These are phyloP conservation scores for Oryzias javanicus DNA, from an alignment of 2,113 vertebrate genomes.

Conservation along the genomic window DNA sequence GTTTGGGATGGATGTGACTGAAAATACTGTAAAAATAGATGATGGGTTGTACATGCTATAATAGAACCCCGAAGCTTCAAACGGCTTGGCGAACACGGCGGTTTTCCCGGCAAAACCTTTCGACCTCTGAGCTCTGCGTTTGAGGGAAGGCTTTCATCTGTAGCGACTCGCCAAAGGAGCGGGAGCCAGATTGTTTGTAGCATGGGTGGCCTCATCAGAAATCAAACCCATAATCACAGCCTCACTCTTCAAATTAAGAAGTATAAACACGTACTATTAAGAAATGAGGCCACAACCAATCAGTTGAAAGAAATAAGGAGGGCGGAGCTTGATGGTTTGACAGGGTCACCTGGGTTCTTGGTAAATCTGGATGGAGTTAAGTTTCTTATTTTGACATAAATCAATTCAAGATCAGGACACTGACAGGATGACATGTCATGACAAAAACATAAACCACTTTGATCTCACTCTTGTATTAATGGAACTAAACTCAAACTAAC, in stretches of 20 bases:
- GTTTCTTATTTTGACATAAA: conserved; percentile 26
- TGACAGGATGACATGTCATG: conserved; percentile 8
- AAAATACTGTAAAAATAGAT: conserved; percentile 65
- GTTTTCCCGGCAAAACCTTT: conserved; percentile 68
- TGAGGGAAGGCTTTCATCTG: conserved; percentile 59
- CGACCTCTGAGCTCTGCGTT: conserved; percentile 47
- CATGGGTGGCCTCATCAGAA: conserved; percentile 63
- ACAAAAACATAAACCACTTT: neutral
- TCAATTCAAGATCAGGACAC: conserved; percentile 21
- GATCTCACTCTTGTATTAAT: no score
- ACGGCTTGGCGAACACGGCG: conserved; percentile 35
- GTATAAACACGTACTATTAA: conserved; percentile 57
- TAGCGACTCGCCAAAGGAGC: conserved; percentile 28
- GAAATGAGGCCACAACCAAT: conserved; percentile 46
- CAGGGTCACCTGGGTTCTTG: conserved; percentile 35
- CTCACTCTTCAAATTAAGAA: conserved; percentile 54
- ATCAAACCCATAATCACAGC: conserved; percentile 61
- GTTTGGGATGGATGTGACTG: conserved; percentile 19
- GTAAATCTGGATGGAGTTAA: conserved; percentile 28
- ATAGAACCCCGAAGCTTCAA: conserved; percentile 65
- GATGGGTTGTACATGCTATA: conserved; percentile 53
- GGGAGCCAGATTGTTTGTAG: conserved; percentile 61
- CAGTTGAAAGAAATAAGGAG: conserved; percentile 37
- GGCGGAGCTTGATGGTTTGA: conserved; percentile 22
- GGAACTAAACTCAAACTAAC: no score